Base-by-base conservation (phyloP, 2,888 invertebrate species). In the Girardia tigrina region DNA sequence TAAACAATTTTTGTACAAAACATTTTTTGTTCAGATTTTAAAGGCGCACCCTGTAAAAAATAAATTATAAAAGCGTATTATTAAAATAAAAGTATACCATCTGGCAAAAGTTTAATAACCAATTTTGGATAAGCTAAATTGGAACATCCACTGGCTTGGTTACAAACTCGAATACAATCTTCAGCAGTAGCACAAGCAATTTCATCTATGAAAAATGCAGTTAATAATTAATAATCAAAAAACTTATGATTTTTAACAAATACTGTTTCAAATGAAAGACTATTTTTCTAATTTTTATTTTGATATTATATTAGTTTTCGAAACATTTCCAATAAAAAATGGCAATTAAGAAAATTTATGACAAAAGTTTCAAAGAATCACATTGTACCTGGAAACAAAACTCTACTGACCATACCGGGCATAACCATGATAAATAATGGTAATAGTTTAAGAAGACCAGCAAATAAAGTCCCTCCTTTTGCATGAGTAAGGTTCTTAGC, bases 401-500 rank as follows among this genome's bases (percentile, higher is more conserved):
- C 84, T n/a, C 87, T 79, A 71, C 86, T 85, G 26, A 86, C 85
- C 87, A 87, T 87, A 42, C 87, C 87, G 0, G 87, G 87, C 80
- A 87, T 81, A 16, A 86, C 84, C 80, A 86, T 85, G 77, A 86
- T 79, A 79, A 86, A 86, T 27, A 86, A 78, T 0, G 86, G 86
- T 12, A 85, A 79, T 16, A 86, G 80, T 79, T 86, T 86, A 76
- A 86, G 80, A 78, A 82, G 84, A 0, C 86, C 86, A 2, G 86
- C 85, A 79, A 86, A 81, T n/a, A 86, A 77, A 26, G 85, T 84
- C 6, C 83, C 86, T 6, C 85, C 86, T 79, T 86, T 84, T 1
- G 86, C 86, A 79, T 86, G 86, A 12, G 85, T 84, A 20, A 86
- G 78, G 75, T 82, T 84, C 79, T 86, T 86, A n/a, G 86, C 85